Conservation (phyloP, 1,140 invertebrate species). For the Caenorhabditis tropicalis region DNA sequence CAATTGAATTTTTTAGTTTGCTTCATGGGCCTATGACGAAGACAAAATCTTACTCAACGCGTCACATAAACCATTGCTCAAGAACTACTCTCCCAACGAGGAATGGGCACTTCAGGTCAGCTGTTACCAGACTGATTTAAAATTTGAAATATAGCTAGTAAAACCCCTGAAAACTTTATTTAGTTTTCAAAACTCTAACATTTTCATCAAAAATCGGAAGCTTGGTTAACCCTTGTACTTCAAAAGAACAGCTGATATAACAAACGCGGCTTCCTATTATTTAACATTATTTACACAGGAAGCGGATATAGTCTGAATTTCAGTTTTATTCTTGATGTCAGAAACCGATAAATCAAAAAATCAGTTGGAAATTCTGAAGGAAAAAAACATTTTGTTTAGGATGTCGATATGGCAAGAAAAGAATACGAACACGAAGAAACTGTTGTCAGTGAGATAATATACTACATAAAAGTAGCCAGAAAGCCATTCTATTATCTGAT, state of each 20-base stretch:
- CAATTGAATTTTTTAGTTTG: conserved; percentile 53
- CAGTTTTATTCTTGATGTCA: background rate
- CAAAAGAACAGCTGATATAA: background rate
- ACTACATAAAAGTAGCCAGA: conserved; percentile 51
- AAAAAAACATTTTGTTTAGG: conserved; percentile 46
- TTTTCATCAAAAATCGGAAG: background rate
- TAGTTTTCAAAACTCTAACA: background rate
- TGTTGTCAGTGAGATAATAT: conserved; percentile 54
- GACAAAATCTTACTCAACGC: conserved; percentile 58
- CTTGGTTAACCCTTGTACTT: conserved; percentile 13
- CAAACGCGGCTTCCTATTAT: background rate
- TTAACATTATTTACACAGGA: background rate
- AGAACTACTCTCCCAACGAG: conserved; percentile 59
- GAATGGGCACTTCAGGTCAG: conserved; percentile 61
- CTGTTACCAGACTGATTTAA: background rate
- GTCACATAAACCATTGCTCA: conserved; percentile 52
- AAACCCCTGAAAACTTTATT: too few relatives aligned
- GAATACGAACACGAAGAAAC: conserved; percentile 55
- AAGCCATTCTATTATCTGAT: conserved; percentile 61
- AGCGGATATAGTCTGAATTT: background rate
- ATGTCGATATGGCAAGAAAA: conserved; percentile 43
- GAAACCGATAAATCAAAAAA: background rate
- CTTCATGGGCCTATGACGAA: conserved; percentile 60
- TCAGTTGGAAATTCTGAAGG: background rate
- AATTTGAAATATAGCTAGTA: too few relatives aligned